Evolutionary conservation across 2,888 invertebrate species (phyloP).

Genomic region (Amiota communis): DNA sequence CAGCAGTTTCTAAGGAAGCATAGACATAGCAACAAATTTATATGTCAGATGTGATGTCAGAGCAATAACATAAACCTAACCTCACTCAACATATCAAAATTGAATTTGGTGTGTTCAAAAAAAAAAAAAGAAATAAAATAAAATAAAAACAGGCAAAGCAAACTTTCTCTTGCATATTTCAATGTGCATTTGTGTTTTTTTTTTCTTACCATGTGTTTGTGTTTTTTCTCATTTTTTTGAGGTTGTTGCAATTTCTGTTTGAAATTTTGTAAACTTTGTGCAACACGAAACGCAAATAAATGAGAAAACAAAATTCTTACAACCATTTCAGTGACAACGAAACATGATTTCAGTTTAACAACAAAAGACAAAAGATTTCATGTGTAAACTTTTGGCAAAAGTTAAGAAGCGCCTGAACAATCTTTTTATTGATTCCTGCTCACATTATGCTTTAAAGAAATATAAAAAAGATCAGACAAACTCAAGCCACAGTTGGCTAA

Average conservation of each 20-base stretch:
- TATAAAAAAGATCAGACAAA: not conserved
- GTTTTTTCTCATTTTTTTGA: not conserved
- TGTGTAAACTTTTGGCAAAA: no score
- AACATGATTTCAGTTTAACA: no score
- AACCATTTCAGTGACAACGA: no score
- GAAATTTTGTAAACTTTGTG: no score
- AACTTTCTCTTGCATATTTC: constrained; percentile 16
- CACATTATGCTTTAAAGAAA: not conserved
- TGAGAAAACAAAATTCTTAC: no score
- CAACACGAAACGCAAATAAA: no score
- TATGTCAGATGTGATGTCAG: constrained; percentile 32
- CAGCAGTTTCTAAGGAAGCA: constrained; percentile 51
- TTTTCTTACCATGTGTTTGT: constrained; percentile 20
- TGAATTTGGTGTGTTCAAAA: constrained; percentile 51
- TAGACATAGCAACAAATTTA: not conserved
- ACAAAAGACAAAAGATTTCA: no score
- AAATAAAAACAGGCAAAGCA: not conserved
- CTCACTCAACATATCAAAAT: constrained; percentile 57
- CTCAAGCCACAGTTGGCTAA: constrained; percentile 5
- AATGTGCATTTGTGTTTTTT: constrained; percentile 24
- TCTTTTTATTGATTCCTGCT: no score
- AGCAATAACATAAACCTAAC: constrained; percentile 49
- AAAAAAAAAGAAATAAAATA: constrained; percentile 36
- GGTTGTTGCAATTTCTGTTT: no score
- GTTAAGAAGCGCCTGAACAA: no score